Base-by-base conservation (phyloP, 2,888 invertebrate genomes). In the Drosophila stalkeri region DNA sequence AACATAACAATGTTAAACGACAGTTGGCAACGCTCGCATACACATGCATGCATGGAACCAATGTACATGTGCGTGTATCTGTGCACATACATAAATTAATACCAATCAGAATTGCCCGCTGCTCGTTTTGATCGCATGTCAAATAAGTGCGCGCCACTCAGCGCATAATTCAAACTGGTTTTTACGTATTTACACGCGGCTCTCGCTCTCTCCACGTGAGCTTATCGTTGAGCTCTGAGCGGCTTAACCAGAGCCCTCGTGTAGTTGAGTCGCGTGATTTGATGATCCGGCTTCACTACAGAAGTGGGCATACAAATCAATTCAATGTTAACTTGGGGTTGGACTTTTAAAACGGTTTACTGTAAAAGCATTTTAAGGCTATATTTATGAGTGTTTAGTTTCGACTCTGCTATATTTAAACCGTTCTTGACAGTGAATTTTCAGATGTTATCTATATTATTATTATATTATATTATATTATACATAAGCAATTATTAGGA, bases 1-100 rank as follows among this genome's bases (percentile, higher is more conserved):
- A 89, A 86, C 87, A 85, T 89, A 65, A 84, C 82, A 89, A 87
- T 85, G 85, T 89, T 89, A 87, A 81, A 27, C 68, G 71, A 62
- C 62, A 64, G 63, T 75, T 51, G 57, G 49, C 59, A 51, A 51
- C 65, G 62, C 62, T 41, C 44, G 18, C 46, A 54, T 12, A 49
- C n/a, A 31, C 33, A 16, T 52, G 41, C 54, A 43, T 23, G 7
- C 31, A 5, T 4, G 33, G 37, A n/a, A 31, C 54, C 2, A 16
- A 20, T 23, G 9, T 63, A 11, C 2, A 2, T 23, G n/a, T 39
- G 23, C 46, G 12, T 57, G 23, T 43, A 37, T 63, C 37, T 59
- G 46, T 49, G 61, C 54, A 44, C 69, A 65, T 57, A 80, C 76
- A 84, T 89, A 89, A 89, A 89, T 89, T 84, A 89, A 78, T 75